Evolutionary conservation across 2,797 vertebrate genomes (phyloP).

Genomic region (Microctenopoma lineatum): DNA sequence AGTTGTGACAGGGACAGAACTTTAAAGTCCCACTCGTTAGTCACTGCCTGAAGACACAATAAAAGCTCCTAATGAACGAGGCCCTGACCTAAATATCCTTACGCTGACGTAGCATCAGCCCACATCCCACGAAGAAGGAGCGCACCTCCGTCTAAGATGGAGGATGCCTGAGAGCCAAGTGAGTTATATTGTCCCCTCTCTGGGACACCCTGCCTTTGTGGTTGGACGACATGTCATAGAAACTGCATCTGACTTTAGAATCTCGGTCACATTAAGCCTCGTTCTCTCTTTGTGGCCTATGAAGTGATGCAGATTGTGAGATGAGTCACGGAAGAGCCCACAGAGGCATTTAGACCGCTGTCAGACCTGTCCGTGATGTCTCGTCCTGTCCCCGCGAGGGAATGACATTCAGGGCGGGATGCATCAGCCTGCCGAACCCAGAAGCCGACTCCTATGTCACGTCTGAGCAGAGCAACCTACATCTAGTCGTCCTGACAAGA

Average conservation of each 20-base stretch:
- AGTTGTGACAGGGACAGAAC: conserved; percentile 25
- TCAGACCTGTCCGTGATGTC: conserved; percentile 3
- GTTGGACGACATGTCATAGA: background rate
- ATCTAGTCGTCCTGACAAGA: conserved; percentile 69
- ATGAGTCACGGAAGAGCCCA: conserved; percentile 42
- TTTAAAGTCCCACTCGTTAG: conserved; percentile 29
- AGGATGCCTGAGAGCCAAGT: background rate
- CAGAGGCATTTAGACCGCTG: conserved; percentile 22
- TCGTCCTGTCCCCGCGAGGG: conserved; percentile 5
- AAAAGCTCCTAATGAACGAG: conserved; percentile 6
- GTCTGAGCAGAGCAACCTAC: conserved; percentile 73
- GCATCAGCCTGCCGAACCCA: conserved; percentile 44
- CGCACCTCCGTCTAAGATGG: background rate
- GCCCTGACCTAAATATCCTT: conserved; percentile 30
- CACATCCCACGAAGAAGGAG: conserved; percentile 22
- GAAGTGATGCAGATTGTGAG: conserved; percentile 38
- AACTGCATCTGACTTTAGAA: conserved; percentile 10
- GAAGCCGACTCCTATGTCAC: conserved; percentile 50
- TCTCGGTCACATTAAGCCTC: background rate
- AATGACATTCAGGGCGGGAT: conserved; percentile 20
- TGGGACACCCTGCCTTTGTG: background rate
- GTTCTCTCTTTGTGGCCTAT: conserved; percentile 12
- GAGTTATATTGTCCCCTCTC: background rate
- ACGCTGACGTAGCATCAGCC: conserved; percentile 13
- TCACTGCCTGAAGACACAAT: conserved; percentile 34